These are phyloP conservation scores for Oxycera nigricornis DNA, from an alignment of 2,888 invertebrate species.

Conservation along the genomic window DNA sequence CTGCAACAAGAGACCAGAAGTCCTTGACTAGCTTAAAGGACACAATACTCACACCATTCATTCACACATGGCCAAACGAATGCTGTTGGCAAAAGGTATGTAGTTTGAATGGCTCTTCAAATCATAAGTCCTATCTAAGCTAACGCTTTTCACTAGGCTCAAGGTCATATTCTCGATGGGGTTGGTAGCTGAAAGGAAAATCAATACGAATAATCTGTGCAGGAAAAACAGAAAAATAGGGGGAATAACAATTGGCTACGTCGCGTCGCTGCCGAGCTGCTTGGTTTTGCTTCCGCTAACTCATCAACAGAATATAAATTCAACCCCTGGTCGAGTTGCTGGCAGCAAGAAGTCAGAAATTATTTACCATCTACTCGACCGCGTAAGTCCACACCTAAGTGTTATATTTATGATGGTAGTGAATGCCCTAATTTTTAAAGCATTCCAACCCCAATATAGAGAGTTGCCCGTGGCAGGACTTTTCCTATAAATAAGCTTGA, in stretches of 20 bases:
- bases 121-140: not conserved
- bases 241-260: not conserved
- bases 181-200: slow-evolving; percentile 2
- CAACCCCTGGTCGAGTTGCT: too few relatives aligned
- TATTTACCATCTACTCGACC: not conserved
- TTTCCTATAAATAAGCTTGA: slow-evolving; percentile 6
- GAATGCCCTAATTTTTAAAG: slow-evolving; percentile 34
- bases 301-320: not conserved
- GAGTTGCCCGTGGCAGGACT: slow-evolving; percentile 23
- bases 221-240: not conserved
- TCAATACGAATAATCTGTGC: slow-evolving; percentile 1
- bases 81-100: not conserved
- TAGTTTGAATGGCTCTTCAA: not conserved
- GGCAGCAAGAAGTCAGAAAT: not conserved
- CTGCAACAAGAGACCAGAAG: too few relatives aligned
- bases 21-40: too few relatives aligned
- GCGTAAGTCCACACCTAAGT: not conserved
- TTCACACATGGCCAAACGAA: too few relatives aligned
- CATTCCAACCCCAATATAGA: slow-evolving; percentile 12
- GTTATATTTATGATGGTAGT: slow-evolving; percentile 18
- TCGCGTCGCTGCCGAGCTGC: not conserved
- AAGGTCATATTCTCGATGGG: slow-evolving; percentile 20
- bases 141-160: not conserved
- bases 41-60: too few relatives aligned
- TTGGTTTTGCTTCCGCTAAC: not conserved